These are phyloP conservation scores for Melanotaenia pygmaea DNA, from an alignment of 2,797 vertebrate species.

Conservation along the genomic window DNA sequence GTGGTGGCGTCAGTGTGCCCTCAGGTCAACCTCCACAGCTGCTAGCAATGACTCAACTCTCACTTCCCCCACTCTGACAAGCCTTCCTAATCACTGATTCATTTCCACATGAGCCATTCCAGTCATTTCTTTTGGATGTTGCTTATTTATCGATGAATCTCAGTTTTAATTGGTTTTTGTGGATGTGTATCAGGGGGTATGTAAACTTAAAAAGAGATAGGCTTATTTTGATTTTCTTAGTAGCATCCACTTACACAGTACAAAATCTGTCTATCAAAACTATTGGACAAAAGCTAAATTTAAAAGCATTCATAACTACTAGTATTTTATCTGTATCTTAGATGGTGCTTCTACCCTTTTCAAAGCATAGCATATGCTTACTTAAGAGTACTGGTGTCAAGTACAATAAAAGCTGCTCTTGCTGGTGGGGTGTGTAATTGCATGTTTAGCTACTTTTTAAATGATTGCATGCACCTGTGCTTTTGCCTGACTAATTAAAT, in stretches of 20 bases:
- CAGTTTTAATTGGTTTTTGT: conserved; percentile 27
- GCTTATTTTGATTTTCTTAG: not conserved
- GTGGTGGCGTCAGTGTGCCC: conserved; percentile 36
- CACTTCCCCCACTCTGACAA: conserved; percentile 28
- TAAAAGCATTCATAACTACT: not conserved
- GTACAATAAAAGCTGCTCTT: not conserved
- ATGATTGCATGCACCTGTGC: not conserved
- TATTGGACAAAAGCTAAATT: not conserved
- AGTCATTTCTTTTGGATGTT: conserved; percentile 27
- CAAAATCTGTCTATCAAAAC: no score
- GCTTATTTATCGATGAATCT: conserved; percentile 41
- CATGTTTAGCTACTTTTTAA: not conserved
- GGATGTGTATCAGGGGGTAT: conserved; percentile 10
- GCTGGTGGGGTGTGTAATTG: not conserved
- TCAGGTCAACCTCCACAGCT: conserved; percentile 49
- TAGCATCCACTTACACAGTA: not conserved
- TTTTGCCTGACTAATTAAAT: not conserved
- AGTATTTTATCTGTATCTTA: not conserved
- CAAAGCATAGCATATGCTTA: not conserved
- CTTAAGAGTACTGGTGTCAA: not conserved
- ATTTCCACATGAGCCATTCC: conserved; percentile 16
- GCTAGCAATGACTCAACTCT: conserved; percentile 50
- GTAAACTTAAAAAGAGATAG: not conserved
- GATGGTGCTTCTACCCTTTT: not conserved
- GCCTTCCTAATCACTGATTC: conserved; percentile 42